A percentile compares a stretch with the other conserved stretches of the same genome.
phyloP scores from a whole-genome alignment of 1,140 invertebrate species.

The Tetraneura akinire region DNA sequence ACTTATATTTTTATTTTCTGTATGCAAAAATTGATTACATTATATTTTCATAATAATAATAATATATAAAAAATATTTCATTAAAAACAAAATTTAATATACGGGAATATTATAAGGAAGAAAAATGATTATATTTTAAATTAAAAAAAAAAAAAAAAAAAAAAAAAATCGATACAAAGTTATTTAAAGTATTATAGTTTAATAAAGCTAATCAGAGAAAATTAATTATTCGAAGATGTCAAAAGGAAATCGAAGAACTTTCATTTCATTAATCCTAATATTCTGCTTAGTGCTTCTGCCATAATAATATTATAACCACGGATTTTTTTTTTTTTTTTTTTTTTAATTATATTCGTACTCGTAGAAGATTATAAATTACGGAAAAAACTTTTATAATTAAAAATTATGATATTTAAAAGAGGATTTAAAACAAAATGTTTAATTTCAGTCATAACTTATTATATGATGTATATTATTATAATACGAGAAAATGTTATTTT shows the following conservation, averaged over 20 bases:
- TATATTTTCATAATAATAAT: too few species aligned
- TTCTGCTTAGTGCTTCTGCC: neutral
- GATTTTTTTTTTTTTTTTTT: slow-evolving; percentile 3
- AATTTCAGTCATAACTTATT: neutral
- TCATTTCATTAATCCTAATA: slow-evolving; percentile 18
- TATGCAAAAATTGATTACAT: too few species aligned
- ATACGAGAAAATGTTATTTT: neutral
- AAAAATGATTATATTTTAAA: too few species aligned
- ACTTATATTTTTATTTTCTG: too few species aligned
- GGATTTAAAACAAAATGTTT: neutral
- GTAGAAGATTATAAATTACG: neutral
- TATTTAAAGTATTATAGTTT: neutral
- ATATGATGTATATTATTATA: too few species aligned
- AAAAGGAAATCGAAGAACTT: slow-evolving; percentile 39
- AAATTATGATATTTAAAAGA: slow-evolving; percentile 7
- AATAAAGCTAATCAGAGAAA: slow-evolving; percentile 34
- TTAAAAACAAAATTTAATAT: too few species aligned
- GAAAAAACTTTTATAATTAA: slow-evolving; percentile 32
- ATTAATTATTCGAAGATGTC: neutral
- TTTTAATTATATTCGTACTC: too few species aligned
- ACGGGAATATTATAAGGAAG: too few species aligned
- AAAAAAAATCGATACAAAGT: too few species aligned
- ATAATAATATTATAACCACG: slow-evolving; percentile 14
- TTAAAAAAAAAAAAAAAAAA: too few species aligned
- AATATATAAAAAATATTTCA: too few species aligned